Evolutionary conservation across 2,797 vertebrate genomes (phyloP).

Genomic region (Decapterus maruadsi): DNA sequence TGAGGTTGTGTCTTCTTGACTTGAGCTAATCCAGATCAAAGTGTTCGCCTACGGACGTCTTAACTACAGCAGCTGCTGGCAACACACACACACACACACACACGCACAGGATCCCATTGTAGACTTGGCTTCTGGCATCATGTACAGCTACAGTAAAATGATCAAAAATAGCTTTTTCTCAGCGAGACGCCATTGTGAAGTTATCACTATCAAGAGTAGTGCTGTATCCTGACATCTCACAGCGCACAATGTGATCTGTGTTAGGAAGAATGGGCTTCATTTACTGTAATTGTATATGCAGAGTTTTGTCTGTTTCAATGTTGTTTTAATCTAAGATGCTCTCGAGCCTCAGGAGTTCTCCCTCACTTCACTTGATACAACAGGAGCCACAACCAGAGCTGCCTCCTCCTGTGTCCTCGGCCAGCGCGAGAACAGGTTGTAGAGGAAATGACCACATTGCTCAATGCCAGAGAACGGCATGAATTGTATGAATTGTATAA

Average conservation of each 20-base stretch:
- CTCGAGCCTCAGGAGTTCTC: background rate
- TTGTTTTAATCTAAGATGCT: background rate
- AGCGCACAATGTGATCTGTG: background rate
- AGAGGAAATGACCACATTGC: slow-evolving; percentile 17
- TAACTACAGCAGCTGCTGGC: slow-evolving; percentile 55
- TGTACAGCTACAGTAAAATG: slow-evolving; percentile 14
- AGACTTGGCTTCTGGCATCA: slow-evolving; percentile 18
- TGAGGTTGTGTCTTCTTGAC: slow-evolving; percentile 32
- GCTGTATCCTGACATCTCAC: background rate
- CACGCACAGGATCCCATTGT: slow-evolving; percentile 23
- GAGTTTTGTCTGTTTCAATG: background rate
- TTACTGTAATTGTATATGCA: background rate
- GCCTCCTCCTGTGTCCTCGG: background rate
- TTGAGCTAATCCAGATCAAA: slow-evolving; percentile 55
- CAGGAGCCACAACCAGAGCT: slow-evolving; percentile 9
- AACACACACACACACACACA: slow-evolving; percentile 34
- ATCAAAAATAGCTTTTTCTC: slow-evolving; percentile 15
- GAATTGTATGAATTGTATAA: background rate
- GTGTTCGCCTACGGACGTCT: slow-evolving; percentile 39
- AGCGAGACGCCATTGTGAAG: background rate
- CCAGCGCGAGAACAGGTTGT: slow-evolving; percentile 15
- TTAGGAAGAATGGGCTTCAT: background rate
- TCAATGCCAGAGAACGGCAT: slow-evolving; percentile 31
- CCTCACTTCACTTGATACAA: background rate
- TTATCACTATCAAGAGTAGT: slow-evolving; percentile 5